Evolutionary conservation across 2,888 invertebrate genomes (phyloP).

Genomic region (Trichogramma evanescens): DNA sequence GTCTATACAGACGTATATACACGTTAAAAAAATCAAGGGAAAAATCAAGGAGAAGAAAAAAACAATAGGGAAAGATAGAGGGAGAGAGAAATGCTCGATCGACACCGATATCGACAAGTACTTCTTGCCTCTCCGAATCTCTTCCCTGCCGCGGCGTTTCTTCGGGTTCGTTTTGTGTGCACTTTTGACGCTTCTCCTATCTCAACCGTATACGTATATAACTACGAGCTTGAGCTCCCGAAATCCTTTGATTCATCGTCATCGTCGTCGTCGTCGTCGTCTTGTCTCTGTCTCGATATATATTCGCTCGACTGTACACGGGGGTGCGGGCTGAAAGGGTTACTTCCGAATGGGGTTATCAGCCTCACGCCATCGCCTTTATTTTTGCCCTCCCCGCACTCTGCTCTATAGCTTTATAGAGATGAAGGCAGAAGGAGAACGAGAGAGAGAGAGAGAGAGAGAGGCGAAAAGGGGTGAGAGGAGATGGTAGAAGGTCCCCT

Average conservation of each 20-base stretch:
- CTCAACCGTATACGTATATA: no score
- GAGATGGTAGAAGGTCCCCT: constrained; percentile 29
- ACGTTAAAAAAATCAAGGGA: constrained; percentile 14
- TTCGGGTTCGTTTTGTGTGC: constrained; percentile 21
- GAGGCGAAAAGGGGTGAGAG: constrained; percentile 12
- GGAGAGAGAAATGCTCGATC: constrained; percentile 12
- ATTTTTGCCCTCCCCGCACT: constrained; percentile 19
- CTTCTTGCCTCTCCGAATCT: constrained; percentile 10
- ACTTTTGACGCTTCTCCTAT: constrained; percentile 39
- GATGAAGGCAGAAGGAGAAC: constrained; percentile 24
- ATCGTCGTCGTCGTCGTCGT: constrained; percentile 9
- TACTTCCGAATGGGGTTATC: constrained; percentile 21
- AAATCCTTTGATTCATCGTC: constrained; percentile 47
- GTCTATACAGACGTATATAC: constrained; percentile 13
- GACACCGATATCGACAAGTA: constrained; percentile 9
- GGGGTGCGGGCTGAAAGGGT: constrained; percentile 37
- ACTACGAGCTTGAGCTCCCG: background rate
- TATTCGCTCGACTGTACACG: no score
- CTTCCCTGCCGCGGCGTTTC: constrained; percentile 11
- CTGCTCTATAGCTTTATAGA: constrained; percentile 8
- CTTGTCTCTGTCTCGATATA: no score
- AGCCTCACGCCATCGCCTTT: constrained; percentile 16
- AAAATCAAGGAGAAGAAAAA: background rate
- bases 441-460: constrained; percentile 22
- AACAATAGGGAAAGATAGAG: background rate